Conservation (phyloP, 2,113 vertebrate genomes). For the Macrotis lagotis region DNA sequence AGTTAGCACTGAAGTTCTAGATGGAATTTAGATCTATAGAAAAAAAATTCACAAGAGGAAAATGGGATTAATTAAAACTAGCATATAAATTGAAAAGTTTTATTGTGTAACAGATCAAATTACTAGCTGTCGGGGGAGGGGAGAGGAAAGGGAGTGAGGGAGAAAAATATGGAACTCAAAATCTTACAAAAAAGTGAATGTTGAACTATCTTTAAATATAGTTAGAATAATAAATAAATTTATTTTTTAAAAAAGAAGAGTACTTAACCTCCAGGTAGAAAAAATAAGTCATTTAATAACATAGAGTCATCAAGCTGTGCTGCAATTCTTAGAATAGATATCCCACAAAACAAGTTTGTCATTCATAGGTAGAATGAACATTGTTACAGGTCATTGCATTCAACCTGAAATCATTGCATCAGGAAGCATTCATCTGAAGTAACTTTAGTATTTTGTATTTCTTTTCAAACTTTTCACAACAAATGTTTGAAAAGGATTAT, state of each 20-base stretch:
- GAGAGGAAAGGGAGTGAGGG: no score
- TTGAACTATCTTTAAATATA: no score
- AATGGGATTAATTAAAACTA: constrained; percentile 43
- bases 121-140: no score
- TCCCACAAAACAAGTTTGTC: constrained; percentile 33
- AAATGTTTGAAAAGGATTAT: constrained; percentile 47
- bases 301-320: constrained; percentile 11
- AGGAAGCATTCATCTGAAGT: constrained; percentile 10
- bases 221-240: no score
- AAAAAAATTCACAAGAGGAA: background rate
- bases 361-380: constrained; percentile 17
- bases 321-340: constrained; percentile 40
- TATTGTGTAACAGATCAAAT: no score
- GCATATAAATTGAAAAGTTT: constrained; percentile 42
- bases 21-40: constrained; percentile 45
- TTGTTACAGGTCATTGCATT: background rate
- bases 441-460: constrained; percentile 39
- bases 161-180: no score
- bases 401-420: constrained; percentile 9
- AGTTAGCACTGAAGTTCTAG: constrained; percentile 32
- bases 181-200: no score
- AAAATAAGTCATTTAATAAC: constrained; percentile 65
- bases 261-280: no score
- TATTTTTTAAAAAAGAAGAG: no score
- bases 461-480: background rate